These are phyloP conservation scores for Onychostruthus taczanowskii DNA, from an alignment of 2,113 vertebrate genomes.

Conservation along the genomic window DNA sequence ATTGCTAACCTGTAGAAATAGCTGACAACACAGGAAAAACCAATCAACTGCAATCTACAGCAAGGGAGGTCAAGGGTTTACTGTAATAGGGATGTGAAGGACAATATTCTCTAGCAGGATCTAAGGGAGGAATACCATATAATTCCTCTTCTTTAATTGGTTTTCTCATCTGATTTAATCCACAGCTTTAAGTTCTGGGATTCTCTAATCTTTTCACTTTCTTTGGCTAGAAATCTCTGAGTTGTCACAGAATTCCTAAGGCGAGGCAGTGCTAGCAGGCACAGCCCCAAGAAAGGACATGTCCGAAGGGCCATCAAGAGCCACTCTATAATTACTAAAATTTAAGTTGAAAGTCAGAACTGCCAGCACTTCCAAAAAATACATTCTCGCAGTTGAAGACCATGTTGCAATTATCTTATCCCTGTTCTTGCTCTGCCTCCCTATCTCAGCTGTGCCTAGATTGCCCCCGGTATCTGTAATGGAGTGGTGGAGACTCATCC, in stretches of 20 bases:
- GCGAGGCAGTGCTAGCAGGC: background rate
- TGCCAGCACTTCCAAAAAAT: background rate
- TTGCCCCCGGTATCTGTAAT: background rate
- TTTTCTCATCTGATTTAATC: background rate
- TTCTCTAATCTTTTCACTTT: background rate
- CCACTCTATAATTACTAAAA: background rate
- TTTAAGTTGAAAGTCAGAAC: background rate
- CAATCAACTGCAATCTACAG: background rate
- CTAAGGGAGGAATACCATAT: background rate
- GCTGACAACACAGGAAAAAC: background rate
- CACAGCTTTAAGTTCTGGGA: background rate
- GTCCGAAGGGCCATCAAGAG: background rate
- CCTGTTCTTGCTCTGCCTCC: background rate
- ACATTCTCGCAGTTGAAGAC: background rate
- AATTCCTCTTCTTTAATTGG: background rate
- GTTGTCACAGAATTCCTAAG: background rate
- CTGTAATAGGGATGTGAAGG: background rate
- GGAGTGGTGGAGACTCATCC: background rate
- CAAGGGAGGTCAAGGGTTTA: background rate
- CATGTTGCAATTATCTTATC: background rate
- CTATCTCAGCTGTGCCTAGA: background rate
- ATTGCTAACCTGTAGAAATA: background rate
- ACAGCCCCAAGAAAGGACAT: background rate
- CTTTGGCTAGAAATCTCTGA: background rate
- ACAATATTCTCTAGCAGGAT: background rate